Evolutionary conservation across 2,113 vertebrate species (phyloP).

Genomic region (Peromyscus polionotus): DNA sequence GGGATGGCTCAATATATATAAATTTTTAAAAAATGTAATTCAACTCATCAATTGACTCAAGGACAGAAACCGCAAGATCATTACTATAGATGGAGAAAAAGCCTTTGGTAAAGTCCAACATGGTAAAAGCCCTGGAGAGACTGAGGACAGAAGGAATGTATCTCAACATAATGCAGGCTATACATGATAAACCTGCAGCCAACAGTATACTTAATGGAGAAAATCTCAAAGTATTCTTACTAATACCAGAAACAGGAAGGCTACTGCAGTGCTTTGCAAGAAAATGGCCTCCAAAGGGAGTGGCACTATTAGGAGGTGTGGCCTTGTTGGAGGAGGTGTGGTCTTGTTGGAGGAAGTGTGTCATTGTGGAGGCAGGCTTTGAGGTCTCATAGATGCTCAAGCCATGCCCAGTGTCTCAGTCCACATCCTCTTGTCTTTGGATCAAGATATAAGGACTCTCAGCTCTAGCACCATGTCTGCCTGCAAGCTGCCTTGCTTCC

Average conservation of each 20-base stretch:
- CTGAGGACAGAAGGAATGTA: neutral
- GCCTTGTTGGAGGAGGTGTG: neutral
- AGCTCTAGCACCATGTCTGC: neutral
- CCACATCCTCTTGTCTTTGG: neutral
- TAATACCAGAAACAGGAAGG: neutral
- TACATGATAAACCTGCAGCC: neutral
- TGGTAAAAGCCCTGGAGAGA: neutral
- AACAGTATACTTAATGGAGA: neutral
- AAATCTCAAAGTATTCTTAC: neutral
- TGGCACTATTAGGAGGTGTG: neutral
- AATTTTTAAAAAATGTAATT: neutral
- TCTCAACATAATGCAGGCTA: neutral
- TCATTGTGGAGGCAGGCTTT: neutral
- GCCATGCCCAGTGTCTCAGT: neutral
- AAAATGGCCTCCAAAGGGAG: neutral
- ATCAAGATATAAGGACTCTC: neutral
- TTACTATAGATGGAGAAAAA: neutral
- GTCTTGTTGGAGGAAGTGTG: neutral
- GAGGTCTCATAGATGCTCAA: neutral
- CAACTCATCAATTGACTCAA: neutral
- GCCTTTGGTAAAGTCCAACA: neutral
- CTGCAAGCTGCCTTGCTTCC: neutral
- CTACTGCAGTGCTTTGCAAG: neutral
- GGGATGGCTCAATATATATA: neutral
- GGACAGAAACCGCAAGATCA: neutral